Percentiles rank a stretch among this genome's conserved stretches.
phyloP scores from a whole-genome alignment of 2,888 invertebrate genomes.

The Lucinisca nassula region DNA sequence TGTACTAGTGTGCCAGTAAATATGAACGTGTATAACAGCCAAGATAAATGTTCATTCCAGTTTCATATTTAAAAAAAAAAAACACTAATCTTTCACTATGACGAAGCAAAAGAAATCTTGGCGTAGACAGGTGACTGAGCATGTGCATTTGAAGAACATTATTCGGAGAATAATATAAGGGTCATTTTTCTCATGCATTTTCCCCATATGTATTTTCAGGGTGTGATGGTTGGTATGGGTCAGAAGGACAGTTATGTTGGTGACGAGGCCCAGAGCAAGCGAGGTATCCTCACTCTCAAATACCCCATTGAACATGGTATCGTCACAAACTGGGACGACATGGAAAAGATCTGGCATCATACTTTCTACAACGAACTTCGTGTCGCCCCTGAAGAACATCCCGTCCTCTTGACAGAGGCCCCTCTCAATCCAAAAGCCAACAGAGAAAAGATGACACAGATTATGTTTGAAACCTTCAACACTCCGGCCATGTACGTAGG shows the following conservation, averaged over 20 bases:
- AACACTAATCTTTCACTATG: too few species aligned
- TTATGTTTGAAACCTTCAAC: conserved; percentile 92
- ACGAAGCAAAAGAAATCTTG: too few species aligned
- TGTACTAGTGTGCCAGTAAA: too few species aligned
- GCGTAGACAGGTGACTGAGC: too few species aligned
- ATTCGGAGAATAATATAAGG: too few species aligned
- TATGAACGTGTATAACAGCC: too few species aligned
- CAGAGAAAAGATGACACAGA: conserved; percentile 95
- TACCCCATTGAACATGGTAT: conserved; percentile 86
- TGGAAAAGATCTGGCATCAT: conserved; percentile 88
- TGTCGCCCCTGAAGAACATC: conserved; percentile 98
- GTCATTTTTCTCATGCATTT: too few species aligned
- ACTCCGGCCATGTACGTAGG: conserved; percentile 98
- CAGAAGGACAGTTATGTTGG: conserved; percentile 85
- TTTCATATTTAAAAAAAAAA: too few species aligned
- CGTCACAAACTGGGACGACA: conserved; percentile 86
- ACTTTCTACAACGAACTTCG: conserved; percentile 90
- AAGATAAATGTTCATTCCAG: too few species aligned
- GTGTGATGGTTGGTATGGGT: conserved; percentile 83
- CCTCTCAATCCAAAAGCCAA: conserved; percentile 96
- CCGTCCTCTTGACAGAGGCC: conserved; percentile 95
- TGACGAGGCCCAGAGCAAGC: conserved; percentile 84
- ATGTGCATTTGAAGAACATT: too few species aligned
- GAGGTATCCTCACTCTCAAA: conserved; percentile 85
- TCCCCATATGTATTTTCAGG: too few species aligned